These are phyloP conservation scores for Sarotherodon lohbergeri DNA, from an alignment of 2,113 vertebrate genomes.

Conservation along the genomic window DNA sequence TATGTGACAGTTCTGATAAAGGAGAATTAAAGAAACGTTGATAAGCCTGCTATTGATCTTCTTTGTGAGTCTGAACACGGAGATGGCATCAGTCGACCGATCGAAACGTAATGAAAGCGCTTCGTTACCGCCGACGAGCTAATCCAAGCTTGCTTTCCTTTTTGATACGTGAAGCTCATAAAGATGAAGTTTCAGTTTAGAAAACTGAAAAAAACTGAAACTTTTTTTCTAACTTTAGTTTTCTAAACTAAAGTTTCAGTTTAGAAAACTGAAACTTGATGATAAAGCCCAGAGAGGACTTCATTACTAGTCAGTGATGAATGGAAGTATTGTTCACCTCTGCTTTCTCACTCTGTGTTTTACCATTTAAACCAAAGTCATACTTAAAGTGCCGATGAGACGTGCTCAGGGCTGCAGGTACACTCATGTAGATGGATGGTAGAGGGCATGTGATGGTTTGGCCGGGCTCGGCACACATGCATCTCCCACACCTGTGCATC, in stretches of 20 bases:
- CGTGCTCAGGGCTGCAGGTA: not conserved
- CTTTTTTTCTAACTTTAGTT: no score
- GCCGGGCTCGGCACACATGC: not conserved
- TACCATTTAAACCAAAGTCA: not conserved
- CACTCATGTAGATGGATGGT: not conserved
- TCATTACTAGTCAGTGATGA: not conserved
- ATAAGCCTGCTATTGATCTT: conserved; percentile 19
- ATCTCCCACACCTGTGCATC: not conserved
- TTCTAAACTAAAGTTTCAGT: not conserved
- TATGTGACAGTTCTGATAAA: conserved; percentile 74
- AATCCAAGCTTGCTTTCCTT: not conserved
- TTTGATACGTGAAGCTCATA: not conserved
- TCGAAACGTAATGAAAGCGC: not conserved
- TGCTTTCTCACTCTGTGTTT: not conserved
- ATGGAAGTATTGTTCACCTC: not conserved
- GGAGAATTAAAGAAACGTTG: conserved; percentile 61
- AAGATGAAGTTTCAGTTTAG: not conserved
- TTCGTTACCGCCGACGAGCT: not conserved
- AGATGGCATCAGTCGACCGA: not conserved
- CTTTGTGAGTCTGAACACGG: not conserved
- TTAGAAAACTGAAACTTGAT: not conserved
- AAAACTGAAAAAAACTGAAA: not conserved
- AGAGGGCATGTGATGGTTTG: not conserved
- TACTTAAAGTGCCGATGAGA: not conserved
- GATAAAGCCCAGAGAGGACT: not conserved